Conservation (phyloP, 2,797 vertebrate species). For the Pseudomugil gertrudae region DNA sequence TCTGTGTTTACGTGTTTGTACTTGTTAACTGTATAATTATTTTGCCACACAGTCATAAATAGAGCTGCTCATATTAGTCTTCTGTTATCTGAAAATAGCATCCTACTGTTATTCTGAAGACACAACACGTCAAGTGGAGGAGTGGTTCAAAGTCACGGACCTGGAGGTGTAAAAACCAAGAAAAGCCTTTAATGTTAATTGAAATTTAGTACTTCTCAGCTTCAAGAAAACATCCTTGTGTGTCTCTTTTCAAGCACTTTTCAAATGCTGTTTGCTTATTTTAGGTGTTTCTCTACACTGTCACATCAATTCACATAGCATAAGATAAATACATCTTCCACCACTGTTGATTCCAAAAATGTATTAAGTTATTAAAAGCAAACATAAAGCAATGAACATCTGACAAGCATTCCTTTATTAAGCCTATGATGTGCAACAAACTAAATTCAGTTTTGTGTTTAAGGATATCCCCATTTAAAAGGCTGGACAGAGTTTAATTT, state of each 20-base stretch:
- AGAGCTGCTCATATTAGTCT: conserved; percentile 29
- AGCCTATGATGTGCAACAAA: not conserved
- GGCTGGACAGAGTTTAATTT: conserved; percentile 10
- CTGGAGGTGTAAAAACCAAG: not conserved
- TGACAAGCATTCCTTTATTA: not conserved
- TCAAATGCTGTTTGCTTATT: conserved; percentile 4
- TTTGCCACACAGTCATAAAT: conserved; percentile 40
- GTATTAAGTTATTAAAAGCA: not conserved
- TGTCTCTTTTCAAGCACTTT: not conserved
- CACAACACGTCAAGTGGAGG: conserved; percentile 11
- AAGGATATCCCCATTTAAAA: not conserved
- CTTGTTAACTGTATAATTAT: conserved; percentile 33
- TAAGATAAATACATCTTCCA: not conserved
- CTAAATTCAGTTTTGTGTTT: not conserved
- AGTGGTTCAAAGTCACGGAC: not conserved
- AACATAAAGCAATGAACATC: not conserved
- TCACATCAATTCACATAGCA: not conserved
- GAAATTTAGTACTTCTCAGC: not conserved
- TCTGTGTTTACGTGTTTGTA: not conserved
- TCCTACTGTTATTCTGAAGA: conserved; percentile 21
- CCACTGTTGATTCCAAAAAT: too few species aligned
- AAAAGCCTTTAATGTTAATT: not conserved
- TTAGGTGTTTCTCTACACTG: conserved; percentile 12
- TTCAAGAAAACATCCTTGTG: not conserved
- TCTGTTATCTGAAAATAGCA: conserved; percentile 31